Conservation (phyloP, 2,113 vertebrate species). For the Colaptes auratus region DNA sequence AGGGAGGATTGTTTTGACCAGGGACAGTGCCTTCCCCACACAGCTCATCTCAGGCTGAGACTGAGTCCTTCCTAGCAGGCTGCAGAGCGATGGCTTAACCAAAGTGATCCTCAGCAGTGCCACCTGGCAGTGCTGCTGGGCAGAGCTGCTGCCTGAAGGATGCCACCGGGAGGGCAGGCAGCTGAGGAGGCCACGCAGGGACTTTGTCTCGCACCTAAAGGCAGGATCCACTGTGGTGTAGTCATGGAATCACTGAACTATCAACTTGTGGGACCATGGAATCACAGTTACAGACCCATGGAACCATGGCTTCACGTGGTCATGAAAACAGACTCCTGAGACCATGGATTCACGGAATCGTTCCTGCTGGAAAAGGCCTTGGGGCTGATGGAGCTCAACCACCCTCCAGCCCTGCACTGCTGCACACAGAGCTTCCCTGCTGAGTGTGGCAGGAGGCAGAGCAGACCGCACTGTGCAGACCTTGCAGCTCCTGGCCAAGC, state of each 20-base stretch:
- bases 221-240: not conserved
- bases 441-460: not conserved
- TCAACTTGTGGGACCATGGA: too few species aligned
- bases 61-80: not conserved
- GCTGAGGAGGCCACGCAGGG: not conserved
- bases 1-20: constrained; percentile 16
- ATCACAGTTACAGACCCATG: too few species aligned
- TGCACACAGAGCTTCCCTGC: not conserved
- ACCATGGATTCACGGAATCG: too few species aligned
- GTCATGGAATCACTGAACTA: too few species aligned
- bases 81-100: not conserved
- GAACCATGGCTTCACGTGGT: too few species aligned
- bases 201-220: not conserved
- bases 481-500: not conserved
- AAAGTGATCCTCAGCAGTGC: not conserved
- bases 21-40: not conserved
- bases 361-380: too few species aligned
- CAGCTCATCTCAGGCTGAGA: not conserved
- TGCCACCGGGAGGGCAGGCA: not conserved
- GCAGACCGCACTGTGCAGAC: not conserved
- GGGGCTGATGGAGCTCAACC: too few species aligned
- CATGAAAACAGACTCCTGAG: too few species aligned
- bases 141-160: not conserved
- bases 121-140: not conserved
- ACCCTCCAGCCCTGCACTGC: too few species aligned